Evolutionary conservation across 2,113 vertebrate genomes (phyloP), one percentile per base, ranked within the genome.

Genomic region (Procavia capensis): DNA sequence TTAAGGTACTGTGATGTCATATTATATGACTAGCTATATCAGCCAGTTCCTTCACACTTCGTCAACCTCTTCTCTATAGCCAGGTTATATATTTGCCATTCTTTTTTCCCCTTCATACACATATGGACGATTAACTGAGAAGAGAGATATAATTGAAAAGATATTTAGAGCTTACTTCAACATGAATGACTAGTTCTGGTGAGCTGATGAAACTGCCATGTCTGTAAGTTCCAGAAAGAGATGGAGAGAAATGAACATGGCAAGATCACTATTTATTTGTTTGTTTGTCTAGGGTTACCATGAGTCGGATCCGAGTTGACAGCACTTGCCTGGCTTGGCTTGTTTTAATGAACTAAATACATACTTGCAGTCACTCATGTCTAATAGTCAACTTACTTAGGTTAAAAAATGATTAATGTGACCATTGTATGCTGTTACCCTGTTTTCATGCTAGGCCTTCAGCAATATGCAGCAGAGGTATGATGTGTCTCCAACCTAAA

Each of bases 101-200:
- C 9, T 5, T 85, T 5, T 5, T 24, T 61, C n/a, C 39, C 8
- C 74, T 57, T 93, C 27, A 6, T 27, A 84, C 2, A 72, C 20
- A 27, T 81, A 31, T 22, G 13, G 3, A 84, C 25, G 54, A 70
- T 19, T 78, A 19, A 72, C 36, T 31, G 20, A 93, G 79, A 91
- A 88, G 54, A 14, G 91, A 85, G 95, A 89, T 75, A 54, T 72
- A 61, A 86, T 24, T 75, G 2, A 31, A 92, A 72, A 82, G 87
- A 27, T 20, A 0, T 13, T 88, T 89, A 83, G 13, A 83, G 45
- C 9, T 76, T 75, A 13, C 29, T 85, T 82, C 63, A 88, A n/a
- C 16, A 43, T 83, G 54, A 86, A 83, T 47, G 14, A 82, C 70
- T 43, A 13, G 5, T 86, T 82, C 25, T 93, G 29, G 68, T 59